Conservation (phyloP, 2,888 invertebrate genomes). For the Phengaris arion region DNA sequence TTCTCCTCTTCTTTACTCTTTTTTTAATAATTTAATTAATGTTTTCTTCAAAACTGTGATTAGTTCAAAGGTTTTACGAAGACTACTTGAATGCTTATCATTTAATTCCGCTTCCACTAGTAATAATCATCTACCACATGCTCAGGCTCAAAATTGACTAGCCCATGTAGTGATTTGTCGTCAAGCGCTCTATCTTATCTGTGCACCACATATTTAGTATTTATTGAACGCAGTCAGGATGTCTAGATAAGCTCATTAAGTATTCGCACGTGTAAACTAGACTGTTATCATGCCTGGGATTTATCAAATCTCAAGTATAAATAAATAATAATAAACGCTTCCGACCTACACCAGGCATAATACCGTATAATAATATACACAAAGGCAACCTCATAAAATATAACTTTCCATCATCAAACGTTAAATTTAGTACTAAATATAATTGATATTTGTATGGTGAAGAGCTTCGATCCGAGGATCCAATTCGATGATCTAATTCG, state of each 20-base stretch:
- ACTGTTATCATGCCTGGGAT: slow-evolving; percentile 18
- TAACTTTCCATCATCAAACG: not conserved
- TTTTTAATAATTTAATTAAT: not conserved
- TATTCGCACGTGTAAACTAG: slow-evolving; percentile 27
- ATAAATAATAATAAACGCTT: slow-evolving; percentile 16
- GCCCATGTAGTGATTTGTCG: slow-evolving; percentile 8
- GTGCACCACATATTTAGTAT: slow-evolving; percentile 6
- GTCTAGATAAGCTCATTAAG: slow-evolving; percentile 23
- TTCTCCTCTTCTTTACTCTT: not conserved
- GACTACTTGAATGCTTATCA: not conserved
- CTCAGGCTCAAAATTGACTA: not conserved
- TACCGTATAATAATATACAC: not conserved
- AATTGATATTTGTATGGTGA: too few relatives aligned
- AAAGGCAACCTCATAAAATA: not conserved
- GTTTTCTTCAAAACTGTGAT: too few relatives aligned
- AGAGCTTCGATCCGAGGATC: too few relatives aligned
- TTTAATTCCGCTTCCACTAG: not conserved
- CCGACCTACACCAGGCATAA: not conserved
- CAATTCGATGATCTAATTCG: too few relatives aligned
- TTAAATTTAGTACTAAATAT: too few relatives aligned
- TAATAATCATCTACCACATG: not conserved
- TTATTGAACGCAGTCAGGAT: slow-evolving; percentile 23
- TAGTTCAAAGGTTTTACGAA: too few relatives aligned
- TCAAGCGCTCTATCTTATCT: slow-evolving; percentile 24
- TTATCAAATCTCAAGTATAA: not conserved